Evolutionary conservation across 2,888 invertebrate species (phyloP), one percentile per base, ranked within the genome.

Genomic region (Sphaeridia pumilis): DNA sequence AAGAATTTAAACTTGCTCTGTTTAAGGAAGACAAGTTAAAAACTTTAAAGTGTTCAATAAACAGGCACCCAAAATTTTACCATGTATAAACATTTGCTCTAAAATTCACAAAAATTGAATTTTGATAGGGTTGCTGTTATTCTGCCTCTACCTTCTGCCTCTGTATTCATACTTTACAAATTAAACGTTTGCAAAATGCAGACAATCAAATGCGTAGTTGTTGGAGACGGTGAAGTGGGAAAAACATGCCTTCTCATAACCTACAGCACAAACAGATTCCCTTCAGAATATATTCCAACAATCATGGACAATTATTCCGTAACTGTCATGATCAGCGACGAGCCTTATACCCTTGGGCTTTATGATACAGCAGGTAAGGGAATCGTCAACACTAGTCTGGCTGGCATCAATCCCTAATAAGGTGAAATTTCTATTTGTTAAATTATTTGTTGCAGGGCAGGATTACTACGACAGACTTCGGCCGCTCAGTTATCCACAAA

Each of bases 291-390:
- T 71, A 77, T 74, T 26, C 75, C 76, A 45, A 76, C 75, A 49
- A 75, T 93, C 53, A 94, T 94, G 70, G 93, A 94, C 74, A 94
- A 94, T 73, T 94, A 94, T 80, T 93, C 94, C n/a, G 94, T 94
- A 49, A 94, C 94, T 49, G 94, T 94, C 55, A 98, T 98, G 97
- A 97, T 98, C 68, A 97, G 97, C 53, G 97, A 97, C 51, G 97
- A 98, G 72, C 97, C 97, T 24, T 98, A 98, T 72, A 97, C 97
- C 51, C 75, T 98, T 69, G 97, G 97, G 64, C 78, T 98, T 66
- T 98, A 98, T 80, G 97, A 98, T 79, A 98, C 97, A 69, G 97
- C 97, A 70, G 89, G 87, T 54, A 24, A 35, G 44, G 4, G 10
- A n/a, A 7, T 31, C 4, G n/a, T 12, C 26, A 26, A 20, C 10